A percentile compares a stretch with the other conserved stretches of the same genome.
Evolutionary conservation across 2,888 invertebrate genomes (phyloP).

Genomic region (Sarcophaga rosellei): DNA sequence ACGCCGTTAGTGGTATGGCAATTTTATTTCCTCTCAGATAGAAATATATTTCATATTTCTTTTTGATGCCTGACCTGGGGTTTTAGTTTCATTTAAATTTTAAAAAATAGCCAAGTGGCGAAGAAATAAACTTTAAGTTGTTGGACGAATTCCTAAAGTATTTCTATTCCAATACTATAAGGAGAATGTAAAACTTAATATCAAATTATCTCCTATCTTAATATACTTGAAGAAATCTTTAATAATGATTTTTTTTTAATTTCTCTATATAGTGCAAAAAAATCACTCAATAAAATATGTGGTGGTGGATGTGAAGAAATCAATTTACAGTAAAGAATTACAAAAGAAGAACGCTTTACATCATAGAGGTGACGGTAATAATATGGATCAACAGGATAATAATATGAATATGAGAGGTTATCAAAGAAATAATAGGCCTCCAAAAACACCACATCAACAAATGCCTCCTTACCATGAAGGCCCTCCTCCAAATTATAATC

Average conservation of each 20-base stretch:
- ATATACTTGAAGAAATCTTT: too few relatives aligned
- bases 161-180: too few relatives aligned
- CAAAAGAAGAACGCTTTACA: conserved; percentile 56
- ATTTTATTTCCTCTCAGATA: too few relatives aligned
- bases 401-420: conserved; percentile 71
- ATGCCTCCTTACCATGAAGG: conserved; percentile 74
- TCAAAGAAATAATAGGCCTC: conserved; percentile 69
- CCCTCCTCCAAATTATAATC: conserved; percentile 77
- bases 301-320: conserved; percentile 95
- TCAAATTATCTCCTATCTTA: too few relatives aligned
- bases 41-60: too few relatives aligned
- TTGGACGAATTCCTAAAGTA: too few relatives aligned
- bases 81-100: too few relatives aligned
- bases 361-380: conserved; percentile 4
- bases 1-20: too few relatives aligned
- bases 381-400: conserved; percentile 27
- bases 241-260: background rate
- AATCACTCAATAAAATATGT: conserved; percentile 92
- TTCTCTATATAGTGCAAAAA: conserved; percentile 84
- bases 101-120: too few relatives aligned
- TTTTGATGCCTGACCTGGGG: too few relatives aligned
- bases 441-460: conserved; percentile 72
- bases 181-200: too few relatives aligned
- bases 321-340: conserved; percentile 84
- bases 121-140: too few relatives aligned